phyloP scores from a whole-genome alignment of 2,797 vertebrate species.

The Mycteria americana region DNA sequence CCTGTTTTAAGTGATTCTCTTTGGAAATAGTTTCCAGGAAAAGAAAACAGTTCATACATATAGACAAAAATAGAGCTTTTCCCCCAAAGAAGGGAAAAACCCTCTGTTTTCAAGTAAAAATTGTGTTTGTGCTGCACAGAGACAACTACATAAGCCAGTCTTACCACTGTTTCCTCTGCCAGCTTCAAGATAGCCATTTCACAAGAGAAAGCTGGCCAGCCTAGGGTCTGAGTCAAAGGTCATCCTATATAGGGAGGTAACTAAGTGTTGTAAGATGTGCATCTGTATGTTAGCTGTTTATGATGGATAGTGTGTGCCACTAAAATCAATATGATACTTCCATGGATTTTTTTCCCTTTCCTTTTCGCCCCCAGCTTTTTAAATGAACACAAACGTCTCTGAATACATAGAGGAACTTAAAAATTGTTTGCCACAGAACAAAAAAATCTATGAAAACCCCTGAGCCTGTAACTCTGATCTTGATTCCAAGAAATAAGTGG shows the following conservation, averaged over 20 bases:
- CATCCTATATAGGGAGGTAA: not conserved
- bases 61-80: not conserved
- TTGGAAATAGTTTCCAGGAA: not conserved
- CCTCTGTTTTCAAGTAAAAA: not conserved
- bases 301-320: not conserved
- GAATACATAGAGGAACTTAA: not conserved
- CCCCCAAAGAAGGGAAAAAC: not conserved
- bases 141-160: not conserved
- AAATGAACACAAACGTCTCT: not conserved
- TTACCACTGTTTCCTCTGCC: not conserved
- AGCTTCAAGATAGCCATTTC: not conserved
- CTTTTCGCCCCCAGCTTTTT: not conserved
- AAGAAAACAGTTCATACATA: not conserved
- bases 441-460: not conserved
- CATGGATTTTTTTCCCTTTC: not conserved
- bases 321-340: not conserved
- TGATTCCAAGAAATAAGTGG: not conserved
- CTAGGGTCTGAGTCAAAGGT: not conserved
- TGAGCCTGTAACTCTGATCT: not conserved
- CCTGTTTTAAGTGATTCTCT: not conserved
- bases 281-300: not conserved
- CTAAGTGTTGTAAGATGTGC: not conserved
- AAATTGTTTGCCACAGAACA: not conserved
- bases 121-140: not conserved
- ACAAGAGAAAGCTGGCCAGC: not conserved